Evolutionary conservation across 2,888 invertebrate species (phyloP).

Genomic region (Apamea anceps): DNA sequence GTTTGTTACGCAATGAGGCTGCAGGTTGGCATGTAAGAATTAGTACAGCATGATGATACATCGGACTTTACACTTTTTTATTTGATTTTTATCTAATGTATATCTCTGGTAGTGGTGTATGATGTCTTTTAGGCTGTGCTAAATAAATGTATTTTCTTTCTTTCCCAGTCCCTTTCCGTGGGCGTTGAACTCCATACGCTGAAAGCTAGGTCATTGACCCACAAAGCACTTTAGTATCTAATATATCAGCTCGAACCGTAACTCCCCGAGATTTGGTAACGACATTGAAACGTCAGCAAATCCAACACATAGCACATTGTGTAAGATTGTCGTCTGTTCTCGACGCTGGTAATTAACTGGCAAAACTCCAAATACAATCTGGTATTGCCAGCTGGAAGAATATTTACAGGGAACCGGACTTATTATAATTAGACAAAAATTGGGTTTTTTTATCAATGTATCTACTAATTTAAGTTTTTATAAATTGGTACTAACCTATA

Average conservation of each 20-base stretch:
- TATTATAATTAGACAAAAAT: background rate
- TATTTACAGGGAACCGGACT: conserved; percentile 6
- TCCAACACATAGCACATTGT: conserved; percentile 27
- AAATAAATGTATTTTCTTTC: no score
- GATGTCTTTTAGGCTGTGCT: no score
- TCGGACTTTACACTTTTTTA: no score
- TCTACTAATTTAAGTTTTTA: background rate
- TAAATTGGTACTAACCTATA: background rate
- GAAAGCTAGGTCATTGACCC: conserved; percentile 20
- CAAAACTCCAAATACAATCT: conserved; percentile 59
- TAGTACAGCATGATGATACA: background rate
- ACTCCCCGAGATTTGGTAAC: conserved; percentile 28
- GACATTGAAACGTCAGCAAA: conserved; percentile 55
- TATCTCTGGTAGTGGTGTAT: no score
- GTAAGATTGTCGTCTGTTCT: conserved; percentile 44
- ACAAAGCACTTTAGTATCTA: conserved; percentile 5
- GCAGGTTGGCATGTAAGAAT: background rate
- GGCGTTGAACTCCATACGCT: background rate
- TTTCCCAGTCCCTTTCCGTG: no score
- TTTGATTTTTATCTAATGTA: no score
- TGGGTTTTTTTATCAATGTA: background rate
- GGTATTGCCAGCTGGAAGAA: conserved; percentile 48
- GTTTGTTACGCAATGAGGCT: no score
- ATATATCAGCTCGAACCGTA: conserved; percentile 18
- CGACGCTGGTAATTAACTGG: conserved; percentile 61